These are phyloP conservation scores for Cheilosia scutellata DNA, from an alignment of 2,888 invertebrate genomes.

Conservation along the genomic window DNA sequence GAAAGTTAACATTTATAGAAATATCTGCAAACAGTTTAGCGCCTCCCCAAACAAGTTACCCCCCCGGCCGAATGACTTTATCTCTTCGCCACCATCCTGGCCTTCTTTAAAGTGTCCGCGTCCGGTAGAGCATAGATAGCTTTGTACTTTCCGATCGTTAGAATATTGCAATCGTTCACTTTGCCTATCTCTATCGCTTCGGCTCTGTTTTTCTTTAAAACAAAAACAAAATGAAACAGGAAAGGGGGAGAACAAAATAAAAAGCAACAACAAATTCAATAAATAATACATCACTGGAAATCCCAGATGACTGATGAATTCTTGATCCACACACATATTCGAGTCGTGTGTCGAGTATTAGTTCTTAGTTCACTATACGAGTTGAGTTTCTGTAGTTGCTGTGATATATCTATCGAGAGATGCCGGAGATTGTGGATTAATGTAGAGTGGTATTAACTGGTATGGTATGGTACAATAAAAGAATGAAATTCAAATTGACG, in stretches of 20 bases:
- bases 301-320: conserved; percentile 66
- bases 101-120: conserved; percentile 22
- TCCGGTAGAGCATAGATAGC: conserved; percentile 8
- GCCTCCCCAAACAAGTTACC: neutral
- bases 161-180: conserved; percentile 28
- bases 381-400: neutral
- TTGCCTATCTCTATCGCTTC: neutral
- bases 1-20: conserved; percentile 36
- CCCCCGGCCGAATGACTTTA: conserved; percentile 18
- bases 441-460: conserved; percentile 9
- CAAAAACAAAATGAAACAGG: conserved; percentile 25
- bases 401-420: neutral
- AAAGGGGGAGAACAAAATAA: conserved; percentile 26
- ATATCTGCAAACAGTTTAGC: conserved; percentile 17
- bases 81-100: conserved; percentile 19
- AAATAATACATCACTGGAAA: conserved; percentile 72
- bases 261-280: conserved; percentile 40
- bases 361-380: conserved; percentile 37
- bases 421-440: conserved; percentile 45
- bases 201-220: conserved; percentile 9
- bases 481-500: conserved; percentile 12
- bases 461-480: neutral
- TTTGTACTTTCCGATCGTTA: conserved; percentile 26
- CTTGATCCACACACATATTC: conserved; percentile 56
- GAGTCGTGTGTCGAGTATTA: conserved; percentile 39